Evolutionary conservation across 2,888 invertebrate species (phyloP).

Genomic region (Pristionchus entomophagus): DNA sequence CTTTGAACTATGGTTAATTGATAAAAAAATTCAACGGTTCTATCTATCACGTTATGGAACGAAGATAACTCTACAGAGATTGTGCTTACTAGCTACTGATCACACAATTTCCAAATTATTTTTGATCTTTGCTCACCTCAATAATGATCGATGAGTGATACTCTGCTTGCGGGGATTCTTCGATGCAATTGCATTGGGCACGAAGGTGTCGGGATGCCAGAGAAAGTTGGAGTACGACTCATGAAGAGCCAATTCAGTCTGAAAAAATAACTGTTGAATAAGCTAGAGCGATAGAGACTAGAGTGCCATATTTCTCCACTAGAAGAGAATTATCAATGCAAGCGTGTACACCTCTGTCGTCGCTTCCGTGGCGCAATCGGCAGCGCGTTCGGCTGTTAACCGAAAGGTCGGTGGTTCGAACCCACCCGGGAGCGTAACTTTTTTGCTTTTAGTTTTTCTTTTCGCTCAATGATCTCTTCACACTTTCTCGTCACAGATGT

Average conservation of each 20-base stretch:
- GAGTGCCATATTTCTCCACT: not conserved
- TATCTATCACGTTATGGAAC: too few species aligned
- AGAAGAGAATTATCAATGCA: too few species aligned
- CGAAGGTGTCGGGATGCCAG: conserved; percentile 73
- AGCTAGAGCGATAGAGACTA: too few species aligned
- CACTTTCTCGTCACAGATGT: conserved; percentile 23
- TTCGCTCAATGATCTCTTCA: not conserved
- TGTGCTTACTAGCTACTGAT: too few species aligned
- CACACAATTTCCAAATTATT: too few species aligned
- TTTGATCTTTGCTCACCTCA: conserved; percentile 53
- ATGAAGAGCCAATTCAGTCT: conserved; percentile 70
- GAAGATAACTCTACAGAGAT: too few species aligned
- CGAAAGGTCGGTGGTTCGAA: conserved; percentile 68
- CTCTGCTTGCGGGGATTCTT: conserved; percentile 72
- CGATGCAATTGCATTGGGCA: conserved; percentile 74
- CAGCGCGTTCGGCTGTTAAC: conserved; percentile 69
- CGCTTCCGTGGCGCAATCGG: conserved; percentile 50
- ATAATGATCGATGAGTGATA: conserved; percentile 72
- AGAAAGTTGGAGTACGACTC: conserved; percentile 74
- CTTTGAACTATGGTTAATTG: not conserved
- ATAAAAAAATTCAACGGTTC: too few species aligned
- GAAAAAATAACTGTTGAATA: too few species aligned
- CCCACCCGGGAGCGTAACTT: conserved; percentile 54
- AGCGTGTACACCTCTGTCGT: not conserved
- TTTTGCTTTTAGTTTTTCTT: not conserved